A percentile compares a stretch with the other conserved stretches of the same genome.
Evolutionary conservation across 2,888 invertebrate species (phyloP).

Genomic region (Caenorhabditis sp.): DNA sequence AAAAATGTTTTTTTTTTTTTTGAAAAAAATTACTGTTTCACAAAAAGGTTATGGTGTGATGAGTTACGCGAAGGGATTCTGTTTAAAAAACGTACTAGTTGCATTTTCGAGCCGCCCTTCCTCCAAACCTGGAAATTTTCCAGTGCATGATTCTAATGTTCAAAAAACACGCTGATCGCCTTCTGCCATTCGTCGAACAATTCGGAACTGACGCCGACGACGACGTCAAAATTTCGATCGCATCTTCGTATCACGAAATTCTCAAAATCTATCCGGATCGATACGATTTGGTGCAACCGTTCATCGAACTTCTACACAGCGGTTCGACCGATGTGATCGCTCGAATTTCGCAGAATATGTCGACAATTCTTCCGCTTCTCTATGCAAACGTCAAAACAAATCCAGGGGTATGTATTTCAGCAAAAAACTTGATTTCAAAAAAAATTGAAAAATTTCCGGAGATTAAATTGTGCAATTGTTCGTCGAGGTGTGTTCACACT

Average conservation of each 20-base stretch:
- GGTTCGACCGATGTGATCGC: slow-evolving; percentile 65
- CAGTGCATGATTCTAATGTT: slow-evolving; percentile 55
- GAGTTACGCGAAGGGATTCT: no score
- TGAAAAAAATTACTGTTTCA: slow-evolving; percentile 5
- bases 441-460: no score
- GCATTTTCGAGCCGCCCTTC: no score
- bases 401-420: no score
- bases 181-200: slow-evolving; percentile 71
- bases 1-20: no score
- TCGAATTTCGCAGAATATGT: slow-evolving; percentile 51
- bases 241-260: slow-evolving; percentile 66
- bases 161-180: slow-evolving; percentile 74
- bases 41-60: not conserved
- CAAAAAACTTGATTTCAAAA: no score
- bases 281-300: slow-evolving; percentile 53
- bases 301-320: slow-evolving; percentile 65
- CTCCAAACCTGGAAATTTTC: not conserved
- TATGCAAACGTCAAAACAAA: slow-evolving; percentile 52
- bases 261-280: slow-evolving; percentile 51
- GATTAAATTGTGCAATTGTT: no score
- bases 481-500: no score
- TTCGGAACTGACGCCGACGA: slow-evolving; percentile 67
- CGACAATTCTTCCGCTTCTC: slow-evolving; percentile 53
- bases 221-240: slow-evolving; percentile 63
- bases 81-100: not conserved